Conservation (phyloP, 1,140 invertebrate species). For the Ptiloglossa arizonensis region DNA sequence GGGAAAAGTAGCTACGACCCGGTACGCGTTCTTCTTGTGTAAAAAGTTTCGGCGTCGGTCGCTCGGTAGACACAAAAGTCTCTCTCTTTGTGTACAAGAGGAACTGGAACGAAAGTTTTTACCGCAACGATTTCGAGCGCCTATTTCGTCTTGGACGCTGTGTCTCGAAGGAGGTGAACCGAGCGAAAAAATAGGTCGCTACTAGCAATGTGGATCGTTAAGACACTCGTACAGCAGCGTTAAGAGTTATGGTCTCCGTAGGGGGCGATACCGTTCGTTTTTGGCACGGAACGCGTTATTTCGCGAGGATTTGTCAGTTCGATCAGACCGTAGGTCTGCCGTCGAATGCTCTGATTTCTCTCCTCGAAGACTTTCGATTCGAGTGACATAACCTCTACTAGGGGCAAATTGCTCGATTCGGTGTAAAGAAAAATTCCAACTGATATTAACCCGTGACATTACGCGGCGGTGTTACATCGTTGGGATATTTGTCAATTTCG, state of each 20-base stretch:
- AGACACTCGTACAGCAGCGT: not conserved
- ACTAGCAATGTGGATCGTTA: not conserved
- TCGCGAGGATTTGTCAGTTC: not conserved
- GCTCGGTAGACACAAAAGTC: not conserved
- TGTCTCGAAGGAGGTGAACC: not conserved
- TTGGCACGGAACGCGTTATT: too few relatives aligned
- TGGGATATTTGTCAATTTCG: too few relatives aligned
- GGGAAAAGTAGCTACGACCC: not conserved
- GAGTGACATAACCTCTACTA: too few relatives aligned
- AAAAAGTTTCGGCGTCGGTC: not conserved
- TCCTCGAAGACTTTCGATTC: not conserved
- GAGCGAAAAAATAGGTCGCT: not conserved
- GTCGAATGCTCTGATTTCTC: not conserved
- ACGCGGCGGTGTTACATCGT: too few relatives aligned
- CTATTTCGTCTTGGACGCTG: not conserved
- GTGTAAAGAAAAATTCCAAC: too few relatives aligned
- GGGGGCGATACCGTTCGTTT: not conserved
- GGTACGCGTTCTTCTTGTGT: slow-evolving; percentile 6
- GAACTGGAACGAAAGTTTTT: slow-evolving; percentile 21
- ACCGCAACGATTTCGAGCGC: not conserved
- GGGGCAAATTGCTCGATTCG: too few relatives aligned
- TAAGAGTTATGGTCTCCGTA: not conserved
- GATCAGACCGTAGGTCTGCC: too few relatives aligned
- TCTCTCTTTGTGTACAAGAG: not conserved
- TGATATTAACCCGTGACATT: too few relatives aligned